phyloP scores from a whole-genome alignment of 1,140 invertebrate species.

The Zaprionus tsacasi region DNA sequence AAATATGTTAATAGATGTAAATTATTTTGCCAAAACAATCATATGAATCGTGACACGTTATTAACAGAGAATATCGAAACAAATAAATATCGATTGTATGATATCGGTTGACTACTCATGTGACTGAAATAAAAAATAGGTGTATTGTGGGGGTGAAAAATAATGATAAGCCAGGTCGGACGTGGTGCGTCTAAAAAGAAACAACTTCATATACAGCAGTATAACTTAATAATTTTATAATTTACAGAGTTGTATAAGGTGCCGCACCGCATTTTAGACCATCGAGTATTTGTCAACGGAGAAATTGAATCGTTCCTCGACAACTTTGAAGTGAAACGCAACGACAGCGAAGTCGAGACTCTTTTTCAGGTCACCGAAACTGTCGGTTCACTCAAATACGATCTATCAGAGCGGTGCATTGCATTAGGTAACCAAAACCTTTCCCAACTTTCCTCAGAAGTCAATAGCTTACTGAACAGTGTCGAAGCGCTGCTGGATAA shows the following conservation, averaged over 20 bases:
- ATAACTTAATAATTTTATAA: not conserved
- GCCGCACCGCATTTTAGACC: conserved; percentile 93
- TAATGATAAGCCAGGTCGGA: conserved; percentile 76
- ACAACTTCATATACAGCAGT: not conserved
- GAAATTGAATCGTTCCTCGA: conserved; percentile 92
- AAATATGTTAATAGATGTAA: not conserved
- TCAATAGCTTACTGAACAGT: conserved; percentile 54
- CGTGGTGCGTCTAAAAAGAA: conserved; percentile 47
- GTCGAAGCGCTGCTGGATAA: conserved; percentile 61
- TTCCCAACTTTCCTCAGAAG: conserved; percentile 45
- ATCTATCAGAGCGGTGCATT: conserved; percentile 71
- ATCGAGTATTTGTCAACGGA: conserved; percentile 91
- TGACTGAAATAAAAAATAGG: conserved; percentile 49
- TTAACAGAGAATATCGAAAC: not conserved
- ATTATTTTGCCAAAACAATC: not conserved
- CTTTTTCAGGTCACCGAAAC: conserved; percentile 91
- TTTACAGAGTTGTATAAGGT: conserved; percentile 90
- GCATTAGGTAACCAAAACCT: conserved; percentile 69
- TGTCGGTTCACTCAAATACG: conserved; percentile 89
- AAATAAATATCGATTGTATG: not conserved
- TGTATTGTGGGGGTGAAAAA: conserved; percentile 49
- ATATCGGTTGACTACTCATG: conserved; percentile 52
- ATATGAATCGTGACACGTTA: not conserved
- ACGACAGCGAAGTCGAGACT: conserved; percentile 91
- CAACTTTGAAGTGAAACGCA: conserved; percentile 92